phyloP scores from a whole-genome alignment of 2,113 vertebrate species.

The Chloropsis hardwickii region DNA sequence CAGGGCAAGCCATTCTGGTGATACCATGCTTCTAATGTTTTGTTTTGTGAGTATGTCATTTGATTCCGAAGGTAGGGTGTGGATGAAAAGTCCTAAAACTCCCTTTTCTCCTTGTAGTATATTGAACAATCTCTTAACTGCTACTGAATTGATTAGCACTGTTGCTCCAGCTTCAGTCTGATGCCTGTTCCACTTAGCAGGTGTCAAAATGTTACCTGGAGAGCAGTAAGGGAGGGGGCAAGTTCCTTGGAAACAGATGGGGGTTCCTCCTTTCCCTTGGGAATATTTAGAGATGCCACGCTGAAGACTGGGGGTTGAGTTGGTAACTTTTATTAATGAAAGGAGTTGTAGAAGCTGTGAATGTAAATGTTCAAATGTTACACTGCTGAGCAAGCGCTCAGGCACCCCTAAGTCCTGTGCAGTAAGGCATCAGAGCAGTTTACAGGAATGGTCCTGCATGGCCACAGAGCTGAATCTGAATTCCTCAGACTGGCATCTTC shows the following conservation, averaged over 20 bases:
- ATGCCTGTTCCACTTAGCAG: background rate
- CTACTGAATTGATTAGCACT: background rate
- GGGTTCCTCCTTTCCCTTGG: background rate
- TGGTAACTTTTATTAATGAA: background rate
- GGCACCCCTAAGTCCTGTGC: background rate
- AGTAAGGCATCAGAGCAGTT: background rate
- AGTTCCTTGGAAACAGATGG: background rate
- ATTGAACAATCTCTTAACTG: background rate
- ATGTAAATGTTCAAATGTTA: background rate
- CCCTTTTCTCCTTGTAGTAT: background rate
- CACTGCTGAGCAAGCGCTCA: background rate
- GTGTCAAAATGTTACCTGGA: background rate
- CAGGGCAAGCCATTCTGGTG: background rate
- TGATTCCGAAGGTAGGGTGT: background rate
- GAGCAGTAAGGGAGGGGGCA: rapidly evolving
- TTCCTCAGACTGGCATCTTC: background rate
- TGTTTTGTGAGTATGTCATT: background rate
- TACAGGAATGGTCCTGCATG: background rate
- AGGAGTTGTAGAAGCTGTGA: background rate
- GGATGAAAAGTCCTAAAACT: background rate
- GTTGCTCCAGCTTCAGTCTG: background rate
- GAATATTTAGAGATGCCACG: background rate
- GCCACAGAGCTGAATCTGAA: background rate
- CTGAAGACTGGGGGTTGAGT: background rate
- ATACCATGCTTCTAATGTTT: background rate